These are phyloP conservation scores for Grammatotria lemairii DNA, from an alignment of 2,113 vertebrate genomes.

Conservation along the genomic window DNA sequence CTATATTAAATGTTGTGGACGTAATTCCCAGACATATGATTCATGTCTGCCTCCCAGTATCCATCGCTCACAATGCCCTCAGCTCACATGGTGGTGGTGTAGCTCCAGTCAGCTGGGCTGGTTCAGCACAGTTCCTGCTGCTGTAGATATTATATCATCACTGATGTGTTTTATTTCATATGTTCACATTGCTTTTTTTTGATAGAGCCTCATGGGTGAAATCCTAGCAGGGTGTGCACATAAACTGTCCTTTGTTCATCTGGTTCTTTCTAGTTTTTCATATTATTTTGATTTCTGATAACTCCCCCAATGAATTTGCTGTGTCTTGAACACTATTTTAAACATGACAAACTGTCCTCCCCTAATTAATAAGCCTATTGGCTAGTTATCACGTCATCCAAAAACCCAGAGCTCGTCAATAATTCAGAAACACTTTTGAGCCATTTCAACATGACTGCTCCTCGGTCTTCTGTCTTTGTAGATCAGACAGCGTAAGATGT, in stretches of 20 bases:
- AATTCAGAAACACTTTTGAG: constrained; percentile 48
- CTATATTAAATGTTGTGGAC: constrained; percentile 80
- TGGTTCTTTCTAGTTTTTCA: background rate
- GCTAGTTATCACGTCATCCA: constrained; percentile 28
- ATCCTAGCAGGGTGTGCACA: background rate
- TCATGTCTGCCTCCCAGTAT: constrained; percentile 61
- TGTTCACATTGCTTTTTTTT: background rate
- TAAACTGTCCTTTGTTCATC: background rate
- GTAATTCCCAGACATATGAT: constrained; percentile 74
- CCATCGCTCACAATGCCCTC: constrained; percentile 39
- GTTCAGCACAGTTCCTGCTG: background rate
- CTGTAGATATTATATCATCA: constrained; percentile 6
- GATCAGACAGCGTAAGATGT: constrained; percentile 54
- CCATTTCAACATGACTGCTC: constrained; percentile 43
- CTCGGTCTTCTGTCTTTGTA: constrained; percentile 57
- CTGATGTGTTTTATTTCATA: background rate
- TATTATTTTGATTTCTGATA: background rate
- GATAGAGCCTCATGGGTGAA: background rate
- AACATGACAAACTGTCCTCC: background rate
- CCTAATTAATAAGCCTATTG: background rate
- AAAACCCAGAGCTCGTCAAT: constrained; percentile 27
- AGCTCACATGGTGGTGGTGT: constrained; percentile 1
- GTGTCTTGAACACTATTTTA: background rate
- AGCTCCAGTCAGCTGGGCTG: constrained; percentile 18
- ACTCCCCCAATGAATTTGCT: background rate